These are phyloP conservation scores for Sarcophaga variegata DNA, from an alignment of 2,888 invertebrate species.

Conservation along the genomic window DNA sequence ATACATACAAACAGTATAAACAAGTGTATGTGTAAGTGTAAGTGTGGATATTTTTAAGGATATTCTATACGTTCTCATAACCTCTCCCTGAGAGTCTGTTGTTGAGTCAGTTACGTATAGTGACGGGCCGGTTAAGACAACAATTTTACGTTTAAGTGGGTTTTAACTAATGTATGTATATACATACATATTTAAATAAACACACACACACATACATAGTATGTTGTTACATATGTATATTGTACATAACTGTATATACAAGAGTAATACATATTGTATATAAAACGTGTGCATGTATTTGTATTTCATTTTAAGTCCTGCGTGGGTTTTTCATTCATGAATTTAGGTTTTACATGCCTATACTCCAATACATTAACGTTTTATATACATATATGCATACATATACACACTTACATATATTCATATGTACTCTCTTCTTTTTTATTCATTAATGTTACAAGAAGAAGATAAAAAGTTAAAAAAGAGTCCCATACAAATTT, in stretches of 20 bases:
- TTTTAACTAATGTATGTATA: slow-evolving; percentile 6
- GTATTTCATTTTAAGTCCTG: slow-evolving; percentile 68
- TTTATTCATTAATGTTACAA: too few relatives aligned
- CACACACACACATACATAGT: not conserved
- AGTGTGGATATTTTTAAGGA: not conserved
- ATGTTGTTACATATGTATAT: not conserved
- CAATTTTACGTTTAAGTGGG: slow-evolving; percentile 41
- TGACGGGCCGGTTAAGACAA: not conserved
- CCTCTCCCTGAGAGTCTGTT: slow-evolving; percentile 5
- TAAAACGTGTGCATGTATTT: slow-evolving; percentile 17
- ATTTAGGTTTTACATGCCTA: slow-evolving; percentile 64
- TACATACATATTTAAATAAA: not conserved
- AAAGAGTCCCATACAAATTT: slow-evolving; percentile 30
- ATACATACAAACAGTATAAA: too few relatives aligned
- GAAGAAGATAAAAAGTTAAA: too few relatives aligned
- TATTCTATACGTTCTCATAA: not conserved
- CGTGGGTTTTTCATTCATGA: slow-evolving; percentile 81
- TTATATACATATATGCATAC: slow-evolving; percentile 8
- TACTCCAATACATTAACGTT: slow-evolving; percentile 31
- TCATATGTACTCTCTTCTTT: too few relatives aligned
- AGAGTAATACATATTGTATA: not conserved
- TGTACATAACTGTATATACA: not conserved
- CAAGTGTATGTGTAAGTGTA: not conserved
- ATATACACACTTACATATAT: slow-evolving; percentile 63
- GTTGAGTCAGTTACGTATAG: slow-evolving; percentile 10